Evolutionary conservation across 1,140 invertebrate genomes (phyloP), one percentile per base, ranked within the genome.

Genomic region (Magallana angulata): DNA sequence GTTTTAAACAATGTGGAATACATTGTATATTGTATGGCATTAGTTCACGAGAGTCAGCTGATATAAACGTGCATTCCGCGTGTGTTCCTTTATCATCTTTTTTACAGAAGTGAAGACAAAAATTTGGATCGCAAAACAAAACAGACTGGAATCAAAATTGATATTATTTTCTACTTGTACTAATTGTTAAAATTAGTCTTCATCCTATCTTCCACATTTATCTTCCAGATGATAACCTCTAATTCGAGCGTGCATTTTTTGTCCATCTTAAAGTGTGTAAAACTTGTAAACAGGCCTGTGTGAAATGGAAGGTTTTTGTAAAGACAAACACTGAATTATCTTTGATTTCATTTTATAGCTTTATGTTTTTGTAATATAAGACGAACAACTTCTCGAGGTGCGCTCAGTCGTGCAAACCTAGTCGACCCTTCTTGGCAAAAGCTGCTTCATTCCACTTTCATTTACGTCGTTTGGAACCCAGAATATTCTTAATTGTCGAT

Each of bases 311-410:
- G 36, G 18, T 76, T 76, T 76, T 76, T 76, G 36, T 76, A 24
- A 76, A 76, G 9, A 12, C 18, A 76, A 76, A 24, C 68, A 36
- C 68, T 36, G 24, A 76, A 76, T 76, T 76, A 76, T 76, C 68
- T 76, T 76, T 76, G 68, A 76, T 76, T 76, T 30, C 18, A 76
- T 18, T 76, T 76, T 76, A 76, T 76, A 76, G 68, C 68, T 76
- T 76, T 76, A 76, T 36, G 68, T 76, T 76, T 76, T 76, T 76
- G 68, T 76, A 76, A 76, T 76, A 76, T 36, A 30, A 76, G 18
- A 76, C 36, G 68, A 12, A 76, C 18, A 30, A 18, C 24, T 36
- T 76, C 36, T 76, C 12, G 24, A 76, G 24, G 18, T 76, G 18
- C 68, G 68, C 24, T 76, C 68, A 76, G 8, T 76, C 68, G 68